Conservation (phyloP, 2,797 vertebrate genomes). For the Glyptemys insculpta region DNA sequence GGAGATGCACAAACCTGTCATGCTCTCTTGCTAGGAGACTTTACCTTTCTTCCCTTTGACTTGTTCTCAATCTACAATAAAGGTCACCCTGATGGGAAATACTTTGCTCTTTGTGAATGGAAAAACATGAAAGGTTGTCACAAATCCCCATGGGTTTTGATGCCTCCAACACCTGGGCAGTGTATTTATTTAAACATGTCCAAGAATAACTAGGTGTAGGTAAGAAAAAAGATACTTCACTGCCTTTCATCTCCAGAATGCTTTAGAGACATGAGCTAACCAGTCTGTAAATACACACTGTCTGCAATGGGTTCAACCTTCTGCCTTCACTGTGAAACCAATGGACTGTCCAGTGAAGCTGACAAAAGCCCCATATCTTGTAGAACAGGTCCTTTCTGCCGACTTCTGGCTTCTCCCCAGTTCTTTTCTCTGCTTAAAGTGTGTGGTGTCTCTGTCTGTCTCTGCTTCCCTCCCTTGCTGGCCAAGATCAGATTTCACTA, state of each 20-base stretch:
- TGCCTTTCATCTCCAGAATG: slow-evolving; percentile 60
- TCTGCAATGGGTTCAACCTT: slow-evolving; percentile 48
- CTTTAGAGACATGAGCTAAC: slow-evolving; percentile 67
- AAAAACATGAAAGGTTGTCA: slow-evolving; percentile 11
- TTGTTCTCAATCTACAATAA: slow-evolving; percentile 9
- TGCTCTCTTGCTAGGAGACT: background rate
- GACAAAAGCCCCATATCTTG: slow-evolving; percentile 41
- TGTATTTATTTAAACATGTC: slow-evolving; percentile 59
- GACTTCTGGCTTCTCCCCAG: background rate
- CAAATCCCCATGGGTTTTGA: slow-evolving; percentile 31
- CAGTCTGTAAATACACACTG: slow-evolving; percentile 41
- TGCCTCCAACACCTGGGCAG: slow-evolving; percentile 64
- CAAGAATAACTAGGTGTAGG: slow-evolving; percentile 60
- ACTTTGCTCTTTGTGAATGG: slow-evolving; percentile 25
- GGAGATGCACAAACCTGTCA: background rate
- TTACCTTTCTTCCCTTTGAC: background rate
- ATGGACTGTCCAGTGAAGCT: background rate
- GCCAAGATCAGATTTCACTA: slow-evolving; percentile 75
- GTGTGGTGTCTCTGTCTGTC: slow-evolving; percentile 36
- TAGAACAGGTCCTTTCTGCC: slow-evolving; percentile 55
- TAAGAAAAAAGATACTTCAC: slow-evolving; percentile 64
- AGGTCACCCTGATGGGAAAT: background rate
- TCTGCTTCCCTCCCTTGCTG: slow-evolving; percentile 52
- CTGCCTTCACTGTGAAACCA: background rate
- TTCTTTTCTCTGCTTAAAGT: slow-evolving; percentile 28